Percentiles rank a stretch among this genome's conserved stretches.
Conservation (phyloP, 37 sponge, comb jelly and placozoan genomes). For the Theonella swinhoei region DNA sequence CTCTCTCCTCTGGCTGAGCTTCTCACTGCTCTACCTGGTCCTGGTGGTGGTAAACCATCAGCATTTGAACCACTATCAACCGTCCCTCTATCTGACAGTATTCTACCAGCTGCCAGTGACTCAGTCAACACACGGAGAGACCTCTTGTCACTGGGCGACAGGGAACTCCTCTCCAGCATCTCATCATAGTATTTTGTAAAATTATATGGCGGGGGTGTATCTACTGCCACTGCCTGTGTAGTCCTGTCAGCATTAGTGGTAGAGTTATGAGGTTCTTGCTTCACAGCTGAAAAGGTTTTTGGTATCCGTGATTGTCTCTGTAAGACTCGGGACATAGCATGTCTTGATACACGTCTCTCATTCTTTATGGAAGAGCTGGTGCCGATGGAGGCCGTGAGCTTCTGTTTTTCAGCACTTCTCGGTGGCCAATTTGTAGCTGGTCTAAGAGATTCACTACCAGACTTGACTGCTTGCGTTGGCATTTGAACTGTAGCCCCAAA, state of each 20-base stretch:
- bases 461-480: neutral
- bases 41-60: neutral
- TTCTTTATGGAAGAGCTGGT: too few species aligned
- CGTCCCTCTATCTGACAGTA: too few species aligned
- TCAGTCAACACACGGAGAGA: neutral
- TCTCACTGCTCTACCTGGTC: neutral
- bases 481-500: neutral
- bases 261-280: neutral
- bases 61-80: neutral
- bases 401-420: too few species aligned
- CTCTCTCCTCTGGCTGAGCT: neutral
- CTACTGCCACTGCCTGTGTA: neutral
- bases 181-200: neutral
- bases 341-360: neutral
- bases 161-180: neutral
- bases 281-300: neutral
- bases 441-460: neutral
- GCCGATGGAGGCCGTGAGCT: too few species aligned
- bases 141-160: neutral
- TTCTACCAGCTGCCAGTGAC: neutral
- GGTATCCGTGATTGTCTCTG: neutral
- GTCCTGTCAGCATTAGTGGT: neutral
- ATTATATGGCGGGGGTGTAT: neutral
- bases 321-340: neutral
- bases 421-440: neutral